Base-by-base conservation (phyloP, 2,888 invertebrate genomes). In the Argyresthia goedartella region DNA sequence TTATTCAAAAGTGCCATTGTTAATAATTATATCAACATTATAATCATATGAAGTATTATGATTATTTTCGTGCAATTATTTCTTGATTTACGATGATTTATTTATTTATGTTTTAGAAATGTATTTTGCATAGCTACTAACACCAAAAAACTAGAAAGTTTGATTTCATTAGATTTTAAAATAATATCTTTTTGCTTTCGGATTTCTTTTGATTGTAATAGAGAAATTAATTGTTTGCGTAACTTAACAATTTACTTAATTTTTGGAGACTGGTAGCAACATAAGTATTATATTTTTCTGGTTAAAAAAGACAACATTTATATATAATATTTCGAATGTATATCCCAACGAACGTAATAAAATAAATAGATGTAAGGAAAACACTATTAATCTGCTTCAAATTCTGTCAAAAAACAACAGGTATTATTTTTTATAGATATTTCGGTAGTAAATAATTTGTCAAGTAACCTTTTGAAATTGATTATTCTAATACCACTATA, bases 41-140 rank as follows among this genome's bases (percentile, higher is more conserved):
- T 57, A 55, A 54, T 47, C 54, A 52, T 56, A 60, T 56, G 56
- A 52, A 53, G 55, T 61, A 54, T 59, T 56, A 58, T 55, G 57
- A 57, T 60, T 63, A 57, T 65, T 66, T 67, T 70, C 60, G 77
- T 81, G 78, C 78, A 81, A 81, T 80, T 65, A 62, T 65, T 61
- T 58, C 66, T 72, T 64, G 74, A 74, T 73, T 73, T 76, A 76
- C 73, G 63, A 53, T 11, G 15, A 76, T 76, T 75, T 80, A 81
- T 81, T 82, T 74, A 36, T 39, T 60, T n/a, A n/a, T n/a, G n/a
- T 71, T 25, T 25, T 25, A 25, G 25, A 70, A 70, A 67, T 67
- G 71, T 71, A 74, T 72, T 67, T 76, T 74, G 65, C 70, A 66
- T 75, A 78, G 71, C 66, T 80, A 85, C 85, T 85, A 85, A 85